phyloP scores from a whole-genome alignment of 2,888 invertebrate genomes.

The Elmis aenea region DNA sequence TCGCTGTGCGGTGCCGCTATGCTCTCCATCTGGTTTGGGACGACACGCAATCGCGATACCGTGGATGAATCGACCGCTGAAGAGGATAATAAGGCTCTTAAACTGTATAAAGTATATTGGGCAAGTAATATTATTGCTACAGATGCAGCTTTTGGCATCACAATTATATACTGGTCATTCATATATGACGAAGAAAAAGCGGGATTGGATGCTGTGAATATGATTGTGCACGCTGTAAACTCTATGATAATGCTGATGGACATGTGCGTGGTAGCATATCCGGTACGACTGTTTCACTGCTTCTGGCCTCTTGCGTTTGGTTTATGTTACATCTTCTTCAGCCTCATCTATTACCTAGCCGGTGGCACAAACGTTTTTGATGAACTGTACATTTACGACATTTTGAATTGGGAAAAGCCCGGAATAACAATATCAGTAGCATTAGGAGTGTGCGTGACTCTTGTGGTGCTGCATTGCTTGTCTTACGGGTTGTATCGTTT shows the following conservation, averaged over 20 bases:
- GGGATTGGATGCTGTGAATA: slow-evolving; percentile 58
- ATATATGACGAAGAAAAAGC: slow-evolving; percentile 55
- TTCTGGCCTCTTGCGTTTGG: slow-evolving; percentile 60
- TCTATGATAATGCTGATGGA: slow-evolving; percentile 69
- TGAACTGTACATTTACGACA: slow-evolving; percentile 73
- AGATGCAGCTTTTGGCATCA: slow-evolving; percentile 67
- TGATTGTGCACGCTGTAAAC: slow-evolving; percentile 71
- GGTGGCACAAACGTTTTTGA: too few relatives aligned
- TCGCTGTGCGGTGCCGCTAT: slow-evolving; percentile 48
- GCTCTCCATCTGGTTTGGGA: slow-evolving; percentile 26
- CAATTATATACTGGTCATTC: slow-evolving; percentile 70
- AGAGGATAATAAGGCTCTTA: slow-evolving; percentile 17
- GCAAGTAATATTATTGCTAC: slow-evolving; percentile 62
- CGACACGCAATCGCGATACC: slow-evolving; percentile 4
- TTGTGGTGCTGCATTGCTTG: slow-evolving; percentile 57
- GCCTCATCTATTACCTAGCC: too few relatives aligned
- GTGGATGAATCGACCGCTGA: slow-evolving; percentile 10
- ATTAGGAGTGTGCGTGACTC: slow-evolving; percentile 54
- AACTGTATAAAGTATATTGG: slow-evolving; percentile 57
- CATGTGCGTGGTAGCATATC: slow-evolving; percentile 65
- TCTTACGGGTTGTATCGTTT: slow-evolving; percentile 52
- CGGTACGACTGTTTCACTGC: slow-evolving; percentile 59
- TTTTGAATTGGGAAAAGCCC: slow-evolving; percentile 71
- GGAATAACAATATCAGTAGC: slow-evolving; percentile 54
- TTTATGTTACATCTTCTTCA: too few relatives aligned